Base-by-base conservation (phyloP, 1,140 invertebrate species). In the Cherax quadricarinatus region DNA sequence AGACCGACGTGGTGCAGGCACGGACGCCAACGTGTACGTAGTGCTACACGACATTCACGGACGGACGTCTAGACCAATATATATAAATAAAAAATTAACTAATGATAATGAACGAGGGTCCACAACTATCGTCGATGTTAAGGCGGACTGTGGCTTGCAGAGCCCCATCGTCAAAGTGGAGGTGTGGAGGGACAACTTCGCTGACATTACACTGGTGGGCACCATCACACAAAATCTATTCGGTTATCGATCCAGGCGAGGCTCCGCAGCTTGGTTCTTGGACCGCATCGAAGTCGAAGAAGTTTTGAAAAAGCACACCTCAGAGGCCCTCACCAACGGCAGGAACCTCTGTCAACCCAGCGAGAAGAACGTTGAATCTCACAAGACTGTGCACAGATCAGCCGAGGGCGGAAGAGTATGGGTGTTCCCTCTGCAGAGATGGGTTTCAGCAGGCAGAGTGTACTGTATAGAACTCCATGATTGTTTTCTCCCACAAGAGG, bases 391-490 rank as follows among this genome's bases (percentile, higher is more conserved):
- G 21, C 89, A 91, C 57, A 75, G 12, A 18, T 57, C 83, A 7
- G 41, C 21, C 5, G 49, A n/a, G 18, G 89, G 89, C 7, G 89
- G 84, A 16, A 24, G 57, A n/a, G 83, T 91, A 30, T 91, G 89
- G 89, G 94, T 95, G 24, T 96, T 96, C 92, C 95, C 95, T 7
- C 94, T 96, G 3, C 95, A 95, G 81, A 94, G 95, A 24, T 96
- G 96, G 95, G 95, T 96, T 78, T 94, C 94, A 81, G 86, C 95
- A 3, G 88, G 95, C 73, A 94, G 94, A 49, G 94, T 94, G 53
- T 96, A 96, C 92, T 89, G 94, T 18, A 95, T 96, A 62, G 88
- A 94, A 49, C 94, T 95, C 88, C 94, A 95, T 86, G 95, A 96
- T 93, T 95, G 95, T 51, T 94, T 95, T 49, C 93, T 96, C 30